A percentile compares a stretch with the other conserved stretches of the same genome.
Evolutionary conservation across 2,113 vertebrate genomes (phyloP).

Genomic region (Arothron firmamentum): DNA sequence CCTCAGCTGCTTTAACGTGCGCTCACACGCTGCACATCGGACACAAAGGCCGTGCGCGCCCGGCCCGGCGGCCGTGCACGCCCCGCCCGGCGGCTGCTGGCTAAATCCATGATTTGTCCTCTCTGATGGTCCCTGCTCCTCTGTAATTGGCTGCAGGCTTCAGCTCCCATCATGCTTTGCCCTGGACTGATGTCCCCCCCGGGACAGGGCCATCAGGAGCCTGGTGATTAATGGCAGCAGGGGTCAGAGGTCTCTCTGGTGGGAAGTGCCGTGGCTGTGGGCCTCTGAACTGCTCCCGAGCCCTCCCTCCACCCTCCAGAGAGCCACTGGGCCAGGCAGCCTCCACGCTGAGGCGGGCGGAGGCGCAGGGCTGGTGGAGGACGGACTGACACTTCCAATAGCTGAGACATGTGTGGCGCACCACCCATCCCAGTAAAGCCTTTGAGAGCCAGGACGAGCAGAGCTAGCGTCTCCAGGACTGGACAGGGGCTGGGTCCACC

Average conservation of each 20-base stretch:
- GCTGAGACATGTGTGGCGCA: too few species aligned
- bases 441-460: too few species aligned
- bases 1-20: slow-evolving; percentile 57
- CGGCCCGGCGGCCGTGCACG: too few species aligned
- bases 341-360: slow-evolving; percentile 33
- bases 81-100: slow-evolving; percentile 25
- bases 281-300: slow-evolving; percentile 65
- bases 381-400: too few species aligned
- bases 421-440: too few species aligned
- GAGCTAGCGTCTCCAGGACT: too few species aligned
- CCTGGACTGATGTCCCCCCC: slow-evolving; percentile 72
- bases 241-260: slow-evolving; percentile 70
- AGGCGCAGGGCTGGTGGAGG: too few species aligned
- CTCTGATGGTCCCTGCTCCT: slow-evolving; percentile 40
- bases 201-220: slow-evolving; percentile 74
- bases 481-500: slow-evolving; percentile 14
- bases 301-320: slow-evolving; percentile 58
- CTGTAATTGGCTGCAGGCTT: slow-evolving; percentile 75
- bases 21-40: background rate
- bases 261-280: slow-evolving; percentile 69
- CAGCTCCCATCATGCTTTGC: slow-evolving; percentile 77
- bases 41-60: too few species aligned
- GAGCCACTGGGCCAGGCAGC: slow-evolving; percentile 41
- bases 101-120: slow-evolving; percentile 59
- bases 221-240: slow-evolving; percentile 76